Conservation (phyloP, 2,797 vertebrate genomes). For the Ciconia nigra region DNA sequence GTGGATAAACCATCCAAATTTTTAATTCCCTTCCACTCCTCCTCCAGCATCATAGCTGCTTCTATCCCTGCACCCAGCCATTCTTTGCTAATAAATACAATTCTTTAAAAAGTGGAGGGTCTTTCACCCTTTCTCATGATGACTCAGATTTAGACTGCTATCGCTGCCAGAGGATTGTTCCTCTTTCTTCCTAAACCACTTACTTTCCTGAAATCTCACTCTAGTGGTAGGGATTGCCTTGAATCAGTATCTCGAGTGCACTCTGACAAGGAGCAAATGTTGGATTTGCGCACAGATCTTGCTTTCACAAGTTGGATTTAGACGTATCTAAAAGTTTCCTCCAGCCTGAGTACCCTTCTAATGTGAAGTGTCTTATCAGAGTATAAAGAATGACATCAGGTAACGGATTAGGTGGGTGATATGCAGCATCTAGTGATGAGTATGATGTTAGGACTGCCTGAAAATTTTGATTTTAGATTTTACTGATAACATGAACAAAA, state of each 20-base stretch:
- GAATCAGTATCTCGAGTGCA: neutral
- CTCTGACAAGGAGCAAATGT: neutral
- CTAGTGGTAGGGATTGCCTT: neutral
- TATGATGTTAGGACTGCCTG: neutral
- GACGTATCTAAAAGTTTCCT: neutral
- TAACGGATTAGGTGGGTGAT: neutral
- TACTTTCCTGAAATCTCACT: neutral
- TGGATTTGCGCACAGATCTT: neutral
- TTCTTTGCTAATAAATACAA: neutral
- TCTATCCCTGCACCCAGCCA: neutral
- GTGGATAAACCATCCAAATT: neutral
- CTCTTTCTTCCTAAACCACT: neutral
- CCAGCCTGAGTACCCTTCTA: neutral
- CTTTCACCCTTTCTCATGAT: neutral
- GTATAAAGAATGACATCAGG: neutral
- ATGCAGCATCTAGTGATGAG: neutral
- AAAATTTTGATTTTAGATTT: neutral
- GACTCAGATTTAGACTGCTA: neutral
- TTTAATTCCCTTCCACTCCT: neutral
- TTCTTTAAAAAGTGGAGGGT: neutral
- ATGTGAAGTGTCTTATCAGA: neutral
- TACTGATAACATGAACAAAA: neutral
- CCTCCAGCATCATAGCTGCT: neutral
- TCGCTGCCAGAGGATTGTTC: neutral
- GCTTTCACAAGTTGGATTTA: neutral